These are phyloP conservation scores for Karalla daura DNA, from an alignment of 2,797 vertebrate species.

Conservation along the genomic window DNA sequence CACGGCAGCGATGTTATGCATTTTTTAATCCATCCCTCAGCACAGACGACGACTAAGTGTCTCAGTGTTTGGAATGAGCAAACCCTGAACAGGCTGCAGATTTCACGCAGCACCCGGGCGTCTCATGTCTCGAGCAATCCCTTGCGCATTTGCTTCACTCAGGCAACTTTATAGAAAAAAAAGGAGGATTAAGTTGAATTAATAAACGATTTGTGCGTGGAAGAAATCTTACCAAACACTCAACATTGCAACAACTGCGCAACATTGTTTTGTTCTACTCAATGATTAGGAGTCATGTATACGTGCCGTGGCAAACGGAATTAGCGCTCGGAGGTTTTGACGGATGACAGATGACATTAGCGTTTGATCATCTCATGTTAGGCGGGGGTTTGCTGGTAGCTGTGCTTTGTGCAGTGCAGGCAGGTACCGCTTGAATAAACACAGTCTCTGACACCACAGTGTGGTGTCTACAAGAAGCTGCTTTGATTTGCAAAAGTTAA, in stretches of 20 bases:
- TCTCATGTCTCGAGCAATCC: constrained; percentile 7
- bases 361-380: neutral
- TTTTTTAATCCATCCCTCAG: constrained; percentile 31
- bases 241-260: neutral
- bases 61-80: constrained; percentile 19
- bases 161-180: neutral
- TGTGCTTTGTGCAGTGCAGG: constrained; percentile 24
- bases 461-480: neutral
- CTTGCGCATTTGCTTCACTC: neutral
- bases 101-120: constrained; percentile 4
- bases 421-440: neutral
- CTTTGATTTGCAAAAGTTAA: neutral
- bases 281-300: too few species aligned
- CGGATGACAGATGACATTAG: neutral
- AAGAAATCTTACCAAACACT: neutral
- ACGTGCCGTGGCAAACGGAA: neutral
- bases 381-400: neutral
- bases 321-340: neutral
- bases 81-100: constrained; percentile 26
- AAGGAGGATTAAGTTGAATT: neutral
- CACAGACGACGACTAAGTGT: constrained; percentile 3
- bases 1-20: constrained; percentile 26
- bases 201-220: neutral
- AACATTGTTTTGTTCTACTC: too few species aligned
- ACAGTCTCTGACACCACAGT: neutral